Evolutionary conservation across 2,888 invertebrate species (phyloP), one percentile per base, ranked within the genome.

Genomic region (Holacanthella duospinosa): DNA sequence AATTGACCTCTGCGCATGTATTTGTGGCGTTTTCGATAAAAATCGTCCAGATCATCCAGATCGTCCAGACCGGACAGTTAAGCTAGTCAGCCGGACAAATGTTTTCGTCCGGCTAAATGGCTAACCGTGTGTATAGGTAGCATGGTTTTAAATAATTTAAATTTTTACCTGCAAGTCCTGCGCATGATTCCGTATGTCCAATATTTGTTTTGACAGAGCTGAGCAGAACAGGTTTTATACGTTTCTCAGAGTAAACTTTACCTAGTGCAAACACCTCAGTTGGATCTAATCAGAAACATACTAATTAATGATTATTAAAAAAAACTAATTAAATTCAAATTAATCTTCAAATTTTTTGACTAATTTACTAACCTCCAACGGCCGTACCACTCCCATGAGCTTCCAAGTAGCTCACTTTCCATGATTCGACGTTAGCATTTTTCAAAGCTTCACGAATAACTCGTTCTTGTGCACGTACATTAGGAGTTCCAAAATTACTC

Each of bases 341-440:
- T n/a, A n/a, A n/a, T n/a, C n/a, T n/a, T n/a, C n/a, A 21, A 21
- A 48, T 16, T 36, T 6, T 6, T 16, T 48, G 16, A 36, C 6
- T 4, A 9, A 16, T 21, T 21, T n/a, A n/a, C n/a, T 48, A 16
- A 48, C 48, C 48, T 28, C 58, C 58, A 25, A 58, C 12, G 3
- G 29, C 29, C 12, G 58, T 66, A 12, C 64, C 65, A 43, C 63
- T 65, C 12, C 63, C 65, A 28, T 65, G 65, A 28, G 65, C 60
- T 29, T 65, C 65, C 4, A 65, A 53, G 44, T 58, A 65, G n/a
- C 55, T 24, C 1, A 65, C 55, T 25, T 63, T 43, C 6, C 29
- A 26, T 1, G 65, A 43, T 19, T 56, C 21, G 1, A 65, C 29
- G 53, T 56, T 36, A 28, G 65, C 56, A 12, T 63, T 29, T 1